phyloP scores from a whole-genome alignment of 2,888 invertebrate genomes.

The Shargacucullia verbasci region DNA sequence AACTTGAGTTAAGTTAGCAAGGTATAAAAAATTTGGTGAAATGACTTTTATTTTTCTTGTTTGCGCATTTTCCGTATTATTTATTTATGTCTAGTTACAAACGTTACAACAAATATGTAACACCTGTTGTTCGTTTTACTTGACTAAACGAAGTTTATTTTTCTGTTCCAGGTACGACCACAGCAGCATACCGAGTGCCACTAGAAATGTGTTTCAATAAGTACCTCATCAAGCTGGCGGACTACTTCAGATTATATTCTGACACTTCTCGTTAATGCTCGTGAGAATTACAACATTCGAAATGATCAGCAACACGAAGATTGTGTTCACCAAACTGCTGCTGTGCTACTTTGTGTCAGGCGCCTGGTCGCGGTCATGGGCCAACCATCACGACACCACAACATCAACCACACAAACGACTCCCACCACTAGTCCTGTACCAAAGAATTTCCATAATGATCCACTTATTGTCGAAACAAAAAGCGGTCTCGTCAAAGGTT shows the following conservation, averaged over 20 bases:
- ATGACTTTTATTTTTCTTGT: no score
- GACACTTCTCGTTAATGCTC: slow-evolving; percentile 70
- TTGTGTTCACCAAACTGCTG: slow-evolving; percentile 82
- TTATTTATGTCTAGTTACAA: no score
- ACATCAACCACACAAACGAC: slow-evolving; percentile 86
- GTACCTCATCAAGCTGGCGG: slow-evolving; percentile 80
- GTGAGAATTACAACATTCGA: slow-evolving; percentile 58
- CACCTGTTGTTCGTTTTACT: not conserved
- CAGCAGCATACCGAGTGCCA: slow-evolving; percentile 54
- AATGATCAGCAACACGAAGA: slow-evolving; percentile 80
- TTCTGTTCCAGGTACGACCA: slow-evolving; percentile 73
- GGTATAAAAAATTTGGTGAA: no score
- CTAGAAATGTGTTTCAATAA: slow-evolving; percentile 85
- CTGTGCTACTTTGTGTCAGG: slow-evolving; percentile 74
- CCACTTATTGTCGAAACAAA: slow-evolving; percentile 95
- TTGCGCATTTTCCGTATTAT: no score
- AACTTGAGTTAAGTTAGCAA: no score
- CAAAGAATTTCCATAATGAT: slow-evolving; percentile 90
- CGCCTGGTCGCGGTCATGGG: slow-evolving; percentile 83
- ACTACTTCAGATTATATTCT: slow-evolving; percentile 79
- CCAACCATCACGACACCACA: slow-evolving; percentile 86
- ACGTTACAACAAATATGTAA: no score
- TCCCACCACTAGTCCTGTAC: slow-evolving; percentile 81
- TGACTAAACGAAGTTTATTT: slow-evolving; percentile 14
- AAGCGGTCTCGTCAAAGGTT: slow-evolving; percentile 94